Evolutionary conservation across 2,113 vertebrate genomes (phyloP), one percentile per base, ranked within the genome.

Genomic region (Notechis scutatus): DNA sequence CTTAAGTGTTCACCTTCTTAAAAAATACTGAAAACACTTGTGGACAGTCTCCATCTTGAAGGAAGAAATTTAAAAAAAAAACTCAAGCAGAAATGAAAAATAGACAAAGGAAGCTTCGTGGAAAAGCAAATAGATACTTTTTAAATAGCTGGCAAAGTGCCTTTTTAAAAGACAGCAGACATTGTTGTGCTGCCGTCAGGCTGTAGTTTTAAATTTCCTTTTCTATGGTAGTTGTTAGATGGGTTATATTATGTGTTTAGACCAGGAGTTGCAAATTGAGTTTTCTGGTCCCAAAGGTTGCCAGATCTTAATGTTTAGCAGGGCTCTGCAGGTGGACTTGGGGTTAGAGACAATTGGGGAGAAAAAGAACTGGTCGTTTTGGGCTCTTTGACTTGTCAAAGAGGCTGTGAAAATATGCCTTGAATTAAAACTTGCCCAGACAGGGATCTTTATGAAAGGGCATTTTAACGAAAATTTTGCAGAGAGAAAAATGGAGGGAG

Each of bases 21-120:
- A 96, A 91, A 96, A 92, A 90, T 92, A 90, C 45, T 94, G 85
- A 95, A 95, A 95, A 85, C 1, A 55, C 88, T 92, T 81, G 94
- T 95, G 94, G 92, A 94, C 96, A 93, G 74, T 94, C 94, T 95
- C 87, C 47, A 89, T 92, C 69, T 29, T 26, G 23, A 39, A 88
- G 89, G 9, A 23, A 34, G n/a, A n/a, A 55, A 81, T 81, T 39
- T 8, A 89, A 89, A 85, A 18, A 92, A 42, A 74, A 59, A 57
- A 23, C 5, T 74, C 94, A 94, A 92, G 90, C 91, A 74, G 93
- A 20, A 9, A 85, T 34, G 18, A 69, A 59, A 81, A 92, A 2
- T 1, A 90, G 90, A 89, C 1, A 45, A 55, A 87, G 50, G 81
- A 45, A 42, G 87, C 89, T 92, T 94, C 26, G 0, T 8, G 92